Evolutionary conservation across 2,888 invertebrate species (phyloP).

Genomic region (Acleris literana): DNA sequence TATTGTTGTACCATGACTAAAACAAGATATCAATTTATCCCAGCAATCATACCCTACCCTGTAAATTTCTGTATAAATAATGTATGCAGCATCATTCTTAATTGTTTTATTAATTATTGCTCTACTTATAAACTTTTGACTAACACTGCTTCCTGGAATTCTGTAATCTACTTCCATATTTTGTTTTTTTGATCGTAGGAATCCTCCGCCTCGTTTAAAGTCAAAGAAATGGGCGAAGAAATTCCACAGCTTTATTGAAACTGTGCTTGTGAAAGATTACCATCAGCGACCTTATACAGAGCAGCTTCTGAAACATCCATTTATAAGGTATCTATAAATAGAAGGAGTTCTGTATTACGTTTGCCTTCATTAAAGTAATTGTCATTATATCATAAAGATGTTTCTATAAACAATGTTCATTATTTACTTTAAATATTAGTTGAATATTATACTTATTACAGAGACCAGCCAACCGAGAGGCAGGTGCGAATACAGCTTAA

Average conservation of each 20-base stretch:
- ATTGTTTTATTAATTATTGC: no score
- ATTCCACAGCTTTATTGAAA: slow-evolving; percentile 99
- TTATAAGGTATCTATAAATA: slow-evolving; percentile 86
- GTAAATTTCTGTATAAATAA: no score
- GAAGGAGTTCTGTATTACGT: no score
- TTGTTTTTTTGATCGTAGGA: slow-evolving; percentile 79
- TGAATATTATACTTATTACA: slow-evolving; percentile 43
- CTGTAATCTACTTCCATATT: not conserved
- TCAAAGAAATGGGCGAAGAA: slow-evolving; percentile 99
- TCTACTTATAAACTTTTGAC: no score
- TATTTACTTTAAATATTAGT: no score
- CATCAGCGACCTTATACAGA: slow-evolving; percentile 99
- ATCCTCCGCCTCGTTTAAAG: slow-evolving; percentile 98
- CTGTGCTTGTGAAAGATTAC: slow-evolving; percentile 99
- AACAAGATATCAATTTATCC: no score
- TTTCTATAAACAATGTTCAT: no score
- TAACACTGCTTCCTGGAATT: no score
- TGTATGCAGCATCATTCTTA: no score
- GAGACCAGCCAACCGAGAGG: slow-evolving; percentile 99
- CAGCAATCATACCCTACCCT: no score
- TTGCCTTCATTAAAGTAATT: not conserved
- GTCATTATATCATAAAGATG: no score
- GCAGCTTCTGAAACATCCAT: slow-evolving; percentile 97
- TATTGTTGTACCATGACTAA: no score
- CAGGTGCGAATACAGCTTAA: slow-evolving; percentile 99